Evolutionary conservation across 2,113 vertebrate genomes (phyloP).

Genomic region (Nannobrachium achirus): DNA sequence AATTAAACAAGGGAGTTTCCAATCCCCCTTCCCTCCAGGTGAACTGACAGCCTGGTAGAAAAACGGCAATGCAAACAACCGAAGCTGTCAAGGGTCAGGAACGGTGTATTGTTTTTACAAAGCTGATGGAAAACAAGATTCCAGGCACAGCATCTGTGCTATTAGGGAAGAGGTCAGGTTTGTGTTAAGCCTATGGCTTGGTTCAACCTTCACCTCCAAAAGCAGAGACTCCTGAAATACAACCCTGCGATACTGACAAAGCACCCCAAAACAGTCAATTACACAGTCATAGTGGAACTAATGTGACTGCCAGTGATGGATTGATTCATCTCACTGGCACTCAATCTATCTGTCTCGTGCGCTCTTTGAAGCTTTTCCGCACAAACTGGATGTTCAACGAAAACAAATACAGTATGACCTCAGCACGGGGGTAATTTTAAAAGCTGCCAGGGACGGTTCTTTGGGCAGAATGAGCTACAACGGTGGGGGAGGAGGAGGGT

Average conservation of each 20-base stretch:
- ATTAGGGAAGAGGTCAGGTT: slow-evolving; percentile 18
- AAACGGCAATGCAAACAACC: slow-evolving; percentile 39
- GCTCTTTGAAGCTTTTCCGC: slow-evolving; percentile 13
- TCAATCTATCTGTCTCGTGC: neutral
- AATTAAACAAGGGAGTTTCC: slow-evolving; percentile 66
- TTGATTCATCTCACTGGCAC: slow-evolving; percentile 7
- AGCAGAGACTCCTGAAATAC: slow-evolving; percentile 13
- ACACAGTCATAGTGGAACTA: slow-evolving; percentile 39
- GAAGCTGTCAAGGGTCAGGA: slow-evolving; percentile 51
- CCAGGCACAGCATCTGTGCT: slow-evolving; percentile 45
- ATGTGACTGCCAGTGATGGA: slow-evolving; percentile 26
- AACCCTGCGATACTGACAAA: slow-evolving; percentile 17
- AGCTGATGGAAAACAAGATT: slow-evolving; percentile 57
- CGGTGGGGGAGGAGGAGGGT: neutral
- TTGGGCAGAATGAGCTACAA: slow-evolving; percentile 11
- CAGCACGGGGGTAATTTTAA: slow-evolving; percentile 4
- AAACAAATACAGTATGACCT: slow-evolving; percentile 11
- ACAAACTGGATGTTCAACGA: slow-evolving; percentile 1
- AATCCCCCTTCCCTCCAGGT: slow-evolving; percentile 30
- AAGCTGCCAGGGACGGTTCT: slow-evolving; percentile 12
- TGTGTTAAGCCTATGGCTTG: slow-evolving; percentile 40
- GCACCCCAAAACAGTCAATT: slow-evolving; percentile 38
- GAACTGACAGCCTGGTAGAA: slow-evolving; percentile 49
- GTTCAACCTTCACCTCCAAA: slow-evolving; percentile 47
- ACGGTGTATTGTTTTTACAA: slow-evolving; percentile 66